Conservation (phyloP, 2,113 vertebrate species). For the Orthonyx spaldingii region DNA sequence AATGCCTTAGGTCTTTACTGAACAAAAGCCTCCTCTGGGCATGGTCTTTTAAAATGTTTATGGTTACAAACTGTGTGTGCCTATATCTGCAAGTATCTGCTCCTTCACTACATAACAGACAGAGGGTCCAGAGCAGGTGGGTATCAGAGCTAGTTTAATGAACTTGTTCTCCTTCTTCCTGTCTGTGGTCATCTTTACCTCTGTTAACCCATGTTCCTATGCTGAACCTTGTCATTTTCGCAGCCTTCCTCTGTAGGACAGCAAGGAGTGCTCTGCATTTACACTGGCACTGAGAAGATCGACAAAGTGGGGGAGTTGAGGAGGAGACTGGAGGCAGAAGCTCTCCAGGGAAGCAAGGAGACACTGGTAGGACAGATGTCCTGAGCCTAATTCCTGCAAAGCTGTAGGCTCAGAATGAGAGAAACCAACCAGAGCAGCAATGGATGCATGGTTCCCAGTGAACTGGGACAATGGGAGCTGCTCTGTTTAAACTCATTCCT, state of each 20-base stretch:
- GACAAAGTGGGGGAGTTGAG: neutral
- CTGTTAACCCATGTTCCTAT: neutral
- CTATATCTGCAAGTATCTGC: neutral
- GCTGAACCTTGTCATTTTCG: neutral
- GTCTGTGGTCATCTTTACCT: neutral
- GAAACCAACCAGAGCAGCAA: neutral
- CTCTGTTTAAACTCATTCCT: neutral
- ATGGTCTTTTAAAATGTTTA: neutral
- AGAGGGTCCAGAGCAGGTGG: neutral
- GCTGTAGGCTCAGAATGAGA: neutral
- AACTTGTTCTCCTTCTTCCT: neutral
- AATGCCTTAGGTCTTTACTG: neutral
- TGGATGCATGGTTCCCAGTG: neutral
- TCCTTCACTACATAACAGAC: neutral
- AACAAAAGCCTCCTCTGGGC: neutral
- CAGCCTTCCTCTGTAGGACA: neutral
- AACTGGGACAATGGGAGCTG: neutral
- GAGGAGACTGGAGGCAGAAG: neutral
- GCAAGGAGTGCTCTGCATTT: neutral
- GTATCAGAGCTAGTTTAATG: neutral
- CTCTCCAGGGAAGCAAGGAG: neutral
- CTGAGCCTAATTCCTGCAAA: neutral
- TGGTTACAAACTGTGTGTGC: neutral
- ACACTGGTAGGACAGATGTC: neutral
- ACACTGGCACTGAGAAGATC: neutral